phyloP scores from a whole-genome alignment of 2,113 vertebrate species.

The Daubentonia madagascariensis region DNA sequence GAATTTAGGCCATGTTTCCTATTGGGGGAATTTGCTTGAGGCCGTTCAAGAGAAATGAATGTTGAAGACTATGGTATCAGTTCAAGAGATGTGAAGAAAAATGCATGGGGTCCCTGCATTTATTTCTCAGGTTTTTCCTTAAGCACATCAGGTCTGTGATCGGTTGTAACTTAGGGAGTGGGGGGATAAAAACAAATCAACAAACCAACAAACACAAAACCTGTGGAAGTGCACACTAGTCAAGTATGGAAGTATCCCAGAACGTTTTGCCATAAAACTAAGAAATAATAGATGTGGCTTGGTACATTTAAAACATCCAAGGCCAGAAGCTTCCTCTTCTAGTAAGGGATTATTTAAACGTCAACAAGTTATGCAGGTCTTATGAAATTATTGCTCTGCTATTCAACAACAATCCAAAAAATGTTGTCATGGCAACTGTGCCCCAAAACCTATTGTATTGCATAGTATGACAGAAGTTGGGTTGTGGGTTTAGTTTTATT shows the following conservation, averaged over 20 bases:
- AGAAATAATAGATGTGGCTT: background rate
- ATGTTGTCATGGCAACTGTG: conserved; percentile 80
- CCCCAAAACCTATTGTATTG: background rate
- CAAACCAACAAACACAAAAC: background rate
- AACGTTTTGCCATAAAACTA: background rate
- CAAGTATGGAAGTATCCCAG: background rate
- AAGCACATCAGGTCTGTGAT: background rate
- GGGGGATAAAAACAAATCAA: background rate
- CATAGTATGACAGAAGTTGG: conserved; percentile 63
- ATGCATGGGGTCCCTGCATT: background rate
- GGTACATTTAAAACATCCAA: conserved; percentile 40
- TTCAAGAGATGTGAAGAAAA: background rate
- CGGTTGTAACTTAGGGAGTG: background rate
- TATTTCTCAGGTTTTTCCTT: background rate
- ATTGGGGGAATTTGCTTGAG: background rate
- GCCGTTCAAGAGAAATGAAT: background rate
- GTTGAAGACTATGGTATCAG: background rate
- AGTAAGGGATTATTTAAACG: conserved; percentile 80
- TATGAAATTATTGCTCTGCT: conserved; percentile 77
- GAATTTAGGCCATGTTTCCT: conserved; percentile 29
- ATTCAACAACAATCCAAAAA: conserved; percentile 77
- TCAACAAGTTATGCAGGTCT: conserved; percentile 77
- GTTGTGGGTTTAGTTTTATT: conserved; percentile 72
- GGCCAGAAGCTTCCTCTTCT: conserved; percentile 58
- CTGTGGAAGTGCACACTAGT: background rate